Conservation (phyloP, 2,113 vertebrate species). For the Galemys pyrenaicus region DNA sequence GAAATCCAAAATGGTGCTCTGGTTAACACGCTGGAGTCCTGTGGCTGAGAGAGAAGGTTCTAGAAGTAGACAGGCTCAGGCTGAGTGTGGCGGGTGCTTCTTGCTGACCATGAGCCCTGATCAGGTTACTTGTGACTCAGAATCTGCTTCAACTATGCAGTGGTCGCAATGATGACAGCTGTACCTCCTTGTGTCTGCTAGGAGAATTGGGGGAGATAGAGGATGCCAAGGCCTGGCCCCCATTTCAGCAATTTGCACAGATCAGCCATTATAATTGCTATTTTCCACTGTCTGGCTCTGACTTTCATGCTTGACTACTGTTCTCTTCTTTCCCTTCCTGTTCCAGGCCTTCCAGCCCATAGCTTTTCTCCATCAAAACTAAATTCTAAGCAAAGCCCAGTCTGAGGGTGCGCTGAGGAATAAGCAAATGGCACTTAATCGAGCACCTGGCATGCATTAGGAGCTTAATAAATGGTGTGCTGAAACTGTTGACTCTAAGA, state of each 20-base stretch:
- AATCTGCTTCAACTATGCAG: neutral
- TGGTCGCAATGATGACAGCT: neutral
- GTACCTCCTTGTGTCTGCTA: fast-evolving
- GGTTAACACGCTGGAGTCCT: fast-evolving
- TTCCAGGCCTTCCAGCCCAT: no score
- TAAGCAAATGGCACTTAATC: neutral
- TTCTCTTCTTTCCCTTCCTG: neutral
- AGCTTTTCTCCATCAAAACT: neutral
- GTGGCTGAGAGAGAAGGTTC: fast-evolving
- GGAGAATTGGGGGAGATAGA: no score
- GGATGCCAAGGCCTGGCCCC: neutral
- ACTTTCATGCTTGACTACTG: neutral
- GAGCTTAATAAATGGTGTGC: neutral
- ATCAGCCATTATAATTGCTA: neutral
- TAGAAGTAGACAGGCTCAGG: neutral
- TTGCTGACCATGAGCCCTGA: fast-evolving
- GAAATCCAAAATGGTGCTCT: neutral
- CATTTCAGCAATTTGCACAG: neutral
- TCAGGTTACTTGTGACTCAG: neutral
- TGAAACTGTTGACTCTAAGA: neutral
- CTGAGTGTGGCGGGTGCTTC: neutral
- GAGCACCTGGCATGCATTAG: neutral
- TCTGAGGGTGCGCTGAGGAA: neutral
- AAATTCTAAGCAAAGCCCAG: neutral
- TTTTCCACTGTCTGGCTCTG: neutral